Evolutionary conservation across 2,888 invertebrate species (phyloP), one percentile per base, ranked within the genome.

Genomic region (Pomacea canaliculata): DNA sequence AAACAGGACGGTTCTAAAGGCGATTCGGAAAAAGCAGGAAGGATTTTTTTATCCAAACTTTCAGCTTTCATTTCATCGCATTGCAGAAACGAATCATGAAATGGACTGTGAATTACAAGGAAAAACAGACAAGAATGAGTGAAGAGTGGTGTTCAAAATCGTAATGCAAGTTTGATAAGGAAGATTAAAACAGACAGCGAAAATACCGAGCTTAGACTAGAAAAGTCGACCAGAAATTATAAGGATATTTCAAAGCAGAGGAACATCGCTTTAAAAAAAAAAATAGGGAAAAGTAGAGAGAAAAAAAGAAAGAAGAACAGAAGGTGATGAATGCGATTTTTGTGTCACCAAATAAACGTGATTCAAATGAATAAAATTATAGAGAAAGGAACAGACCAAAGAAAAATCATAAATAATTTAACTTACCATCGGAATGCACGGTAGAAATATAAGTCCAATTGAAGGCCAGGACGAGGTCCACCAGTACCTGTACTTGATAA

Each of bases 401-500:
- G 7, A 49, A 67, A 46, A 67, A 16, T 5, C 8, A 67, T 18
- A 37, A 37, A 7, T 56, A 7, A 56, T 13, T 7, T 56, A 1
- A 81, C 93, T 92, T 88, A 94, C 95, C 95, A 88, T 95, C 94
- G 4, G 94, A 94, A 89, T 95, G 94, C 69, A 95, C 93, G 27
- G 94, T 94, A 67, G 94, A 94, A 65, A 95, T 94, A 89, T 95
- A 95, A 13, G 94, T 95, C 95, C 95, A 95, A 90, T 94, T 94
- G 81, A 86, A 89, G 46, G 83, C 76, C 9, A 83, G 69, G 8
- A 90, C 86, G 5, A 91, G 82, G 86, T 95, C 94, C 81, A 94
- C 92, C 88, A 95, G 93, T 72, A 94, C 94, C 87, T 94, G 93
- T 23, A 95, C 95, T 91, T 95, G 95, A 91, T 94, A 94, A 83